Base-by-base conservation (phyloP, 2,888 invertebrate species). In the Oscheius sp. region DNA sequence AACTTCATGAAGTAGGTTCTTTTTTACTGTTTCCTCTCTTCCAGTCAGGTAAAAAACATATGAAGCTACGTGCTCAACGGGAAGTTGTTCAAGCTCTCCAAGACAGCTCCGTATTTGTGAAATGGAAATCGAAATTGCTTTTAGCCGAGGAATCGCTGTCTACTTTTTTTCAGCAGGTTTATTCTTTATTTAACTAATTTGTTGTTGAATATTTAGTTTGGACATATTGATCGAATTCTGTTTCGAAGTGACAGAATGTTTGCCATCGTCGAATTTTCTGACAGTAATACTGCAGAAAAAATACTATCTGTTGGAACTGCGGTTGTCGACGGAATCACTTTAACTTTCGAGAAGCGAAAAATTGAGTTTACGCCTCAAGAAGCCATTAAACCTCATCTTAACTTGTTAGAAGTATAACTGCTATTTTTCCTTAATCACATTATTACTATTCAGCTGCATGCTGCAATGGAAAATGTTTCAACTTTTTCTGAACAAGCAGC, bases 21-120 rank as follows among this genome's bases (percentile, higher is more conserved):
- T 2, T 38, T 32, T 36, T 26, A 24, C 32, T 32, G 0, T 32
- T 47, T 4, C 50, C 22, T 26, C 24, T 20, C 17, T 24, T 41
- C 17, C 45, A 68, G 71, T 17, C 61, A 4, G 71, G 71, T 24
- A 68, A 71, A 30, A 61, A 68, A 2, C 71, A 71, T 56, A 41
- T 63, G 45, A 56, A 17, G 36, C 24, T 50, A n/a, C 30, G 49
- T 20, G 61, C 49, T n/a, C 50, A 61, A 17, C 32, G 33, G 24
- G 51, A 51, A 32, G 17, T 30, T 14, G 54, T 33, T n/a, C 4
- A 17, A 4, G 22, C 41, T 45, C 30, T 67, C 24, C 49, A 26
- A 32, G 30, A 54, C 22, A 51, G 45, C 32, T 54, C 63, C n/a
- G 45, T 63, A 9, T 68, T 36, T 41, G 24, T 67, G 22, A 67